A percentile compares a stretch with the other conserved stretches of the same genome.
phyloP scores from a whole-genome alignment of 2,113 vertebrate species.

The Circaetus cinerascens region DNA sequence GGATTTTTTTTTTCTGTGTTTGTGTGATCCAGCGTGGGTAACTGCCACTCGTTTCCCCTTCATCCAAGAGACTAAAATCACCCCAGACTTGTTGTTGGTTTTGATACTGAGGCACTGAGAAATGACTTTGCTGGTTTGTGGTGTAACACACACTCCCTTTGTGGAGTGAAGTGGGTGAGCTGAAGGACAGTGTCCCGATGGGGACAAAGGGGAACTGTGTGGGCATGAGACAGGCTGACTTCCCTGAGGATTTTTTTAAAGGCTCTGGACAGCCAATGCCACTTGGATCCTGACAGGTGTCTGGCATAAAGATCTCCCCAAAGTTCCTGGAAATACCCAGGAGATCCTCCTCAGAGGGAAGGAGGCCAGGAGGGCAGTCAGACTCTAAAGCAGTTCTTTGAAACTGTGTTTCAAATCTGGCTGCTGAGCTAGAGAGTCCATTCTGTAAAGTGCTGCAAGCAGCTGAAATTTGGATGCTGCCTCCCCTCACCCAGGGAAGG shows the following conservation, averaged over 20 bases:
- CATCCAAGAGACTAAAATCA: background rate
- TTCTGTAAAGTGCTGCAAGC: background rate
- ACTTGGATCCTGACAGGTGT: background rate
- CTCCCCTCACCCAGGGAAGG: background rate
- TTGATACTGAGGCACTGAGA: background rate
- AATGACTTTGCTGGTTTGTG: background rate
- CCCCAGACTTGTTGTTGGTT: background rate
- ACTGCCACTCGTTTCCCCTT: background rate
- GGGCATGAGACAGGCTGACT: background rate
- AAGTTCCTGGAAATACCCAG: background rate
- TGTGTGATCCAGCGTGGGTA: rapidly evolving
- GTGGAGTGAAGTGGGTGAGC: background rate
- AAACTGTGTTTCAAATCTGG: background rate
- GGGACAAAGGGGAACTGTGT: background rate
- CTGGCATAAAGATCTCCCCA: background rate
- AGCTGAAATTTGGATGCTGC: rapidly evolving
- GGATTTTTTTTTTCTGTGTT: background rate
- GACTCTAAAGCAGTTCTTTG: background rate
- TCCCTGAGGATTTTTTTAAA: background rate
- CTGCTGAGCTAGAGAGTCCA: background rate
- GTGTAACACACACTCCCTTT: rapidly evolving
- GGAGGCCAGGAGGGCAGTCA: too few relatives aligned
- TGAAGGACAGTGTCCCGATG: rapidly evolving
- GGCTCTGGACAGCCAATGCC: background rate
- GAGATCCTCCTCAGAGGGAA: background rate